Conservation (phyloP, 1,140 invertebrate species). For the Lanistes nyassanus region DNA sequence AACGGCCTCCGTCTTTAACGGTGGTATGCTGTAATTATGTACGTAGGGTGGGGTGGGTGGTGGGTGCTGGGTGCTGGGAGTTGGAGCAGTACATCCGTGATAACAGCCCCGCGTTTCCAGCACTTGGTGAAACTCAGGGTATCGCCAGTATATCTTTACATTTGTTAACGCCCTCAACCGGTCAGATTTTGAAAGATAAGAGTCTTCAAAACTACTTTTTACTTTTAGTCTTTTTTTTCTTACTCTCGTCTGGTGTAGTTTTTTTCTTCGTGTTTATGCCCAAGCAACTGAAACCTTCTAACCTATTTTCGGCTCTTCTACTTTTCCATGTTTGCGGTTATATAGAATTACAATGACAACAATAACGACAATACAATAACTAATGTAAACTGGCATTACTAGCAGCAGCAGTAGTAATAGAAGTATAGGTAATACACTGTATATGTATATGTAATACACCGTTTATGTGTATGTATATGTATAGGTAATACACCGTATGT, state of each 20-base stretch:
- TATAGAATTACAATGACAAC: background rate
- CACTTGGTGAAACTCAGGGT: too few relatives aligned
- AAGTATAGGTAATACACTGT: background rate
- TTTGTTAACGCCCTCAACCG: too few relatives aligned
- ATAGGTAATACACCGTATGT: background rate
- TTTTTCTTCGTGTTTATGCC: background rate
- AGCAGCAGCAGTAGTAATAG: background rate
- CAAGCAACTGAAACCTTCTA: background rate
- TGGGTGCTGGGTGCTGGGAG: too few relatives aligned
- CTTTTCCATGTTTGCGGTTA: background rate
- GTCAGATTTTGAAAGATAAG: too few relatives aligned
- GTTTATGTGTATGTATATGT: slow-evolving; percentile 20
- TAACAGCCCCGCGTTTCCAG: too few relatives aligned
- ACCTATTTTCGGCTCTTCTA: background rate
- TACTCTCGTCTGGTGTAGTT: background rate
- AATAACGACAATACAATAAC: background rate
- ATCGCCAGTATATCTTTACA: too few relatives aligned
- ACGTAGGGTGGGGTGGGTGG: too few relatives aligned
- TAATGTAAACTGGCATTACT: background rate
- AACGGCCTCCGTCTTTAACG: too few relatives aligned
- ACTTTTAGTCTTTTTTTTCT: too few relatives aligned
- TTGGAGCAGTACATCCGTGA: too few relatives aligned
- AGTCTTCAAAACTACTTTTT: too few relatives aligned
- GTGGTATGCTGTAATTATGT: too few relatives aligned
- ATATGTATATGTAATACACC: background rate